Evolutionary conservation across 2,113 vertebrate genomes (phyloP).

Genomic region (Sylvietta virens): DNA sequence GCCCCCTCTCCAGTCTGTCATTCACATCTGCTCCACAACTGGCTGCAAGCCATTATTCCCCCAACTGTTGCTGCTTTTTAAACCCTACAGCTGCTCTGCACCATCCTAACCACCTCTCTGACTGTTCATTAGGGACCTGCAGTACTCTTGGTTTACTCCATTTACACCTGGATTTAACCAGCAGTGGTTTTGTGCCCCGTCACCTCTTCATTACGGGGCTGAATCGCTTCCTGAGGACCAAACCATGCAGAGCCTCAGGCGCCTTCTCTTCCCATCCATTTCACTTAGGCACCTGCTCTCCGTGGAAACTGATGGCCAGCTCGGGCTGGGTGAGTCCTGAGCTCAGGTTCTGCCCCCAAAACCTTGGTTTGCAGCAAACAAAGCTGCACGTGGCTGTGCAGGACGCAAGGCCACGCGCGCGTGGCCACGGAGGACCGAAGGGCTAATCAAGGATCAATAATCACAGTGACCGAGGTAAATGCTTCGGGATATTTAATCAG

Average conservation of each 20-base stretch:
- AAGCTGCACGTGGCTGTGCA: background rate
- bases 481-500: background rate
- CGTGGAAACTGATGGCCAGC: background rate
- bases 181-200: conserved; percentile 25
- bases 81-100: conserved; percentile 14
- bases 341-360: background rate
- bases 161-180: conserved; percentile 15
- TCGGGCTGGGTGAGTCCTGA: background rate
- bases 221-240: conserved; percentile 47
- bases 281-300: conserved; percentile 5
- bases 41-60: background rate
- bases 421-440: background rate
- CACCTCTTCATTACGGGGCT: conserved; percentile 13
- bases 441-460: background rate
- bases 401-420: background rate
- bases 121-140: conserved; percentile 46
- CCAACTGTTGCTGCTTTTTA: conserved; percentile 40
- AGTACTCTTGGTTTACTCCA: conserved; percentile 7
- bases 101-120: conserved; percentile 7
- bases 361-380: conserved; percentile 7
- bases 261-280: conserved; percentile 23
- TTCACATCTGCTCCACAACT: background rate
- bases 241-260: background rate
- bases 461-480: background rate
- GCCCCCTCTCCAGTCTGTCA: background rate